phyloP scores from a whole-genome alignment of 2,113 vertebrate genomes.

The Elanoides forficatus region DNA sequence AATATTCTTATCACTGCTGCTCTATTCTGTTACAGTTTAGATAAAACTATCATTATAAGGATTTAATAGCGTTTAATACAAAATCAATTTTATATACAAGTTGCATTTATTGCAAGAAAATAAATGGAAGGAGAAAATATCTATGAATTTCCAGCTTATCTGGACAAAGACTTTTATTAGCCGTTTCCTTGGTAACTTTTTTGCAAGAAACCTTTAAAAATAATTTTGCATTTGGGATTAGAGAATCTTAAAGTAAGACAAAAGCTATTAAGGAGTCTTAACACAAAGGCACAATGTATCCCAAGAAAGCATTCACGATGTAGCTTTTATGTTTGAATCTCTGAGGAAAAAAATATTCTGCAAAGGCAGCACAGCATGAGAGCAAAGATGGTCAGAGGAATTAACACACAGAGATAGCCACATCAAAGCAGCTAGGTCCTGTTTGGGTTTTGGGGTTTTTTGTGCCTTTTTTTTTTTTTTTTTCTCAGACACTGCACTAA shows the following conservation, averaged over 20 bases:
- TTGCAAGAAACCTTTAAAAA: constrained; percentile 7
- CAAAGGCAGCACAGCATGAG: background rate
- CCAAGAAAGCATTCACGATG: background rate
- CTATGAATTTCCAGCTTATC: constrained; percentile 5
- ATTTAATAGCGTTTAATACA: background rate
- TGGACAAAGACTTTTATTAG: constrained; percentile 12
- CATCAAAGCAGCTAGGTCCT: background rate
- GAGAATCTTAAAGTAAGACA: background rate
- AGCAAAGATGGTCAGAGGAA: background rate
- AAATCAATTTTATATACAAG: background rate
- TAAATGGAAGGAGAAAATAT: background rate
- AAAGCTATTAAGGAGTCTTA: background rate
- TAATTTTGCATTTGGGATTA: constrained; percentile 3
- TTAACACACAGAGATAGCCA: background rate
- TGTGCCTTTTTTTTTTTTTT: background rate
- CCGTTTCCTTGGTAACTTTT: constrained; percentile 3
- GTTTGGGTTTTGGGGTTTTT: background rate
- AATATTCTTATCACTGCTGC: background rate
- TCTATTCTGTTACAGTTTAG: background rate
- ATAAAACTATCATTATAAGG: background rate
- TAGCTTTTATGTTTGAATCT: background rate
- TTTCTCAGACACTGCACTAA: background rate
- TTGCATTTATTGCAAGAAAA: background rate
- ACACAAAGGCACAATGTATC: background rate
- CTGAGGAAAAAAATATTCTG: background rate